Base-by-base conservation (phyloP, 1,140 invertebrate species). In the Trigoniulus corallinus region DNA sequence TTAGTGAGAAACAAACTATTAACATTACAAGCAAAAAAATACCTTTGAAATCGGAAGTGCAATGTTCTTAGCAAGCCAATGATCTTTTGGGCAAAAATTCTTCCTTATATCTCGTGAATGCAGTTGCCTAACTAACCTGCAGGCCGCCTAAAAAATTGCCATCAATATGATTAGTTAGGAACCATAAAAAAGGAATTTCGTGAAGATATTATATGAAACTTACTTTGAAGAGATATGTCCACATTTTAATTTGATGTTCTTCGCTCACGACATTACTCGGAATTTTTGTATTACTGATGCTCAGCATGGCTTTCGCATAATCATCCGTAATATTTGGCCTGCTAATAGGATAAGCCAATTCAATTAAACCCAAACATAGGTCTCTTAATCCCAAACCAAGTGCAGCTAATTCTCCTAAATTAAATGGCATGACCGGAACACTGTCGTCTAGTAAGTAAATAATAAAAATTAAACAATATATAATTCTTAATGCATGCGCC, bases 311-410 rank as follows among this genome's bases (percentile, higher is more conserved):
- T 46, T 60, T 51, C 25, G 54, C 56, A 48, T 67, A 68, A 37
- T 70, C 65, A 34, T 66, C 61, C 24, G 52, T 51, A 12, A 50
- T 52, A 29, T 54, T 57, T 12, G 77, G 75, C 55, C 80, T 69
- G 0, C 77, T 76, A 61, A 91, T 87, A 0, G 88, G 88, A 67
- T 87, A 91, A 0, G 88, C 88, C 22, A 93, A 67, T 59, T 94
- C 87, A 1, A 95, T 84, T 1, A 95, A 71, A 12, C 87, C 88
- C 13, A 92, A 68, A 57, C 87, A 88, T 1, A 89, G 79, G 55
- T 88, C 84, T 51, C 72, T 56, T 21, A 76, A 55, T 22, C 60
- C 60, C 12, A 64, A 58, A 34, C 64, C 64, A 63, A 76, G 71
- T 3, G 60, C 59, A 2, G 68, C 63, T 10, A 76, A 46, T 55